A percentile compares a stretch with the other conserved stretches of the same genome.
phyloP scores from a whole-genome alignment of 2,888 invertebrate species.

The Callyntrura sp. region DNA sequence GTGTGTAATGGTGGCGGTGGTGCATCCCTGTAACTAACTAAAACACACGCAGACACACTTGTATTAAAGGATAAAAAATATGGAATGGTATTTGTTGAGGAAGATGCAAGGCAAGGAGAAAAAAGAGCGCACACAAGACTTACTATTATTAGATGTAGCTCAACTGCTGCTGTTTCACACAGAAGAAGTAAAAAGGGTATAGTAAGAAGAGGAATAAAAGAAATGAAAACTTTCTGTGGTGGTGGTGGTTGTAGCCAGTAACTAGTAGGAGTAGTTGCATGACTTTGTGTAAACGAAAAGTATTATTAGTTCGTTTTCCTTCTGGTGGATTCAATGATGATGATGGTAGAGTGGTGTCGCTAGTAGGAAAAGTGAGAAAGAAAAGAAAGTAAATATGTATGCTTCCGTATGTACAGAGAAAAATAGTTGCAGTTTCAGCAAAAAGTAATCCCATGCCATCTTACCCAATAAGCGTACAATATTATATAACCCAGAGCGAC shows the following conservation, averaged over 20 bases:
- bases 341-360: background rate
- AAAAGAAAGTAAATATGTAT: background rate
- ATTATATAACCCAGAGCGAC: conserved; percentile 24
- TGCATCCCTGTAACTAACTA: background rate
- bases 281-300: conserved; percentile 59
- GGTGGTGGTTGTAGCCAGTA: no score
- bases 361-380: background rate
- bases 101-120: background rate
- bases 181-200: background rate
- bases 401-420: background rate
- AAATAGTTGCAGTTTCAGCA: conserved; percentile 67
- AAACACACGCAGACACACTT: background rate
- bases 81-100: background rate
- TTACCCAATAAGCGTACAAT: conserved; percentile 34
- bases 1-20: conserved; percentile 2
- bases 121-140: background rate
- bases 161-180: background rate
- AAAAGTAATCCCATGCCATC: conserved; percentile 68
- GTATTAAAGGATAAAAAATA: background rate
- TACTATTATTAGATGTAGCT: background rate
- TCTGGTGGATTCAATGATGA: background rate
- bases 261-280: conserved; percentile 35
- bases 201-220: conserved; percentile 40
- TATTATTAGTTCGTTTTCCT: conserved; percentile 48
- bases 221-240: conserved; percentile 32